phyloP scores from a whole-genome alignment of 2,113 vertebrate genomes.

The Boulengeromyrus knoepffleri region DNA sequence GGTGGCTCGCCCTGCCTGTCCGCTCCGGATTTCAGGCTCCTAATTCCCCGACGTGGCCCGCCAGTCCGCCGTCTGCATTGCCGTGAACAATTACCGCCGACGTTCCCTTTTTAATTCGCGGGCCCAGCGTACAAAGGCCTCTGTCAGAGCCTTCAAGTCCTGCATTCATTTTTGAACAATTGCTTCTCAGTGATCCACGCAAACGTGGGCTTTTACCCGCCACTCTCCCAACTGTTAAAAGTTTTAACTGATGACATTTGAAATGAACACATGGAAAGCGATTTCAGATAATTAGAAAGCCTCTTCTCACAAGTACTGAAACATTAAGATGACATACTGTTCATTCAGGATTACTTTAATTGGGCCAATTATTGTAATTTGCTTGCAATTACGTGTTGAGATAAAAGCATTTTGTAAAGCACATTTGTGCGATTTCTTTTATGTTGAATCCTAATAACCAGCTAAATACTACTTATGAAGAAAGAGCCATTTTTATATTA shows the following conservation, averaged over 20 bases:
- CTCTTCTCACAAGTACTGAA: slow-evolving; percentile 82
- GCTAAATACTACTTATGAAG: slow-evolving; percentile 46
- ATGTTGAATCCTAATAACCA: slow-evolving; percentile 57
- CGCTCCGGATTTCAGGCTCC: slow-evolving; percentile 1
- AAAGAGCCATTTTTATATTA: slow-evolving; percentile 38
- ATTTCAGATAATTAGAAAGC: slow-evolving; percentile 90
- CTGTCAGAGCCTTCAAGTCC: slow-evolving; percentile 69
- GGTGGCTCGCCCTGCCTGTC: background rate
- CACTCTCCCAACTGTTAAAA: slow-evolving; percentile 79
- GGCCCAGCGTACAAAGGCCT: slow-evolving; percentile 26
- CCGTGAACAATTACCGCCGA: slow-evolving; percentile 19
- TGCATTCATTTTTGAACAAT: slow-evolving; percentile 66
- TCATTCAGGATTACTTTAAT: slow-evolving; percentile 98
- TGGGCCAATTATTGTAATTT: slow-evolving; percentile 99
- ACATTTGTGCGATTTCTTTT: slow-evolving; percentile 69
- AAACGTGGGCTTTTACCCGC: slow-evolving; percentile 71
- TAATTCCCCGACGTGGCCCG: background rate
- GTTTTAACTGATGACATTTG: slow-evolving; percentile 85
- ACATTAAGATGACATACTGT: slow-evolving; percentile 97
- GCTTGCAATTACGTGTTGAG: slow-evolving; percentile 86
- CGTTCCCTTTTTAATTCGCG: slow-evolving; percentile 12
- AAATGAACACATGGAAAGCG: slow-evolving; percentile 82
- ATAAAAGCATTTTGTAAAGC: slow-evolving; percentile 88
- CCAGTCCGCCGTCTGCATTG: background rate
- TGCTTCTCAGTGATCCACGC: slow-evolving; percentile 67